Evolutionary conservation across 2,888 invertebrate genomes (phyloP).

Genomic region (Rhagophthalmus giganteus): DNA sequence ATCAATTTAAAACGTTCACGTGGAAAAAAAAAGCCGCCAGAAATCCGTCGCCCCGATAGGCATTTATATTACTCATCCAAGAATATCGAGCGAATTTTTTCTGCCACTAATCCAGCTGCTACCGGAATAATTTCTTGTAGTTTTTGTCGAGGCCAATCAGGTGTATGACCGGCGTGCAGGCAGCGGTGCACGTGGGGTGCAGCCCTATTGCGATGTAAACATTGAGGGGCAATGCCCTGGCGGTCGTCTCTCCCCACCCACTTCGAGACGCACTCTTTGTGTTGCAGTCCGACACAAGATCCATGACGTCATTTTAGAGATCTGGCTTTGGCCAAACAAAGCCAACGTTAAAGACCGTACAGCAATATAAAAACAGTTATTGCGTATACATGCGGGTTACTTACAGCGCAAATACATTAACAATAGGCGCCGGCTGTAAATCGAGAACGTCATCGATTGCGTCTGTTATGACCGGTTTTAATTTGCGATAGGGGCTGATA

Average conservation of each 20-base stretch:
- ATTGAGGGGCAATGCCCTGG: constrained; percentile 50
- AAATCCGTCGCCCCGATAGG: background rate
- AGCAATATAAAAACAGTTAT: background rate
- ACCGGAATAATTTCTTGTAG: constrained; percentile 12
- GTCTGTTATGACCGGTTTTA: too few species aligned
- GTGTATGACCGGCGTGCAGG: constrained; percentile 24
- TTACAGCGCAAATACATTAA: constrained; percentile 6
- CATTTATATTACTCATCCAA: constrained; percentile 1
- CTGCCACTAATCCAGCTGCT: constrained; percentile 8
- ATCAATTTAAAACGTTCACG: background rate
- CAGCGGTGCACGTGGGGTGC: constrained; percentile 36
- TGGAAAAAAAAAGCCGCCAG: background rate
- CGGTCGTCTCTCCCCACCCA: constrained; percentile 15
- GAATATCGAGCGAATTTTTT: constrained; percentile 1
- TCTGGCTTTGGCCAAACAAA: constrained; percentile 14
- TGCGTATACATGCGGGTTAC: background rate
- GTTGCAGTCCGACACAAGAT: constrained; percentile 22
- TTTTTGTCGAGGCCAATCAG: constrained; percentile 28
- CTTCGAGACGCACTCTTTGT: constrained; percentile 22
- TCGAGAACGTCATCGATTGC: constrained; percentile 3
- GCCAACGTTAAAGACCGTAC: constrained; percentile 1
- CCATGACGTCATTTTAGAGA: constrained; percentile 21
- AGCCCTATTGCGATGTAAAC: constrained; percentile 53
- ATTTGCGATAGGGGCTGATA: too few species aligned
- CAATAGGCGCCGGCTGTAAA: constrained; percentile 15